Conservation (phyloP, 2,888 invertebrate species). For the Acleris cristana region DNA sequence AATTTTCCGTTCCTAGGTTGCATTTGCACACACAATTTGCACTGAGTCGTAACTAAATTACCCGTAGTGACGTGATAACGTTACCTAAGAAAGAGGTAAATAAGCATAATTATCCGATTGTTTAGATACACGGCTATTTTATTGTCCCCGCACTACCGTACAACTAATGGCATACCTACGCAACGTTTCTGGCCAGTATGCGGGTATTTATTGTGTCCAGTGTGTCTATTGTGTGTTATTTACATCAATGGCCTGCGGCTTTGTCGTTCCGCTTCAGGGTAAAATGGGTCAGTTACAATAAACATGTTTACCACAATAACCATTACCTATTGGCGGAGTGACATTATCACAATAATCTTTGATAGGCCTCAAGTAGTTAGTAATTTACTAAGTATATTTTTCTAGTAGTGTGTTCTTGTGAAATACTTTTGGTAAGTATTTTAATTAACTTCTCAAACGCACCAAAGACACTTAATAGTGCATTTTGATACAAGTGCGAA, state of each 20-base stretch:
- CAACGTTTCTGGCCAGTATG: constrained; percentile 41
- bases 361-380: background rate
- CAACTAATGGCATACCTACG: constrained; percentile 44
- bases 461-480: no score
- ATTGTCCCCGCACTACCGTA: constrained; percentile 45
- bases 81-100: constrained; percentile 34
- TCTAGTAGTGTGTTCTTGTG: no score
- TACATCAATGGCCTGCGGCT: constrained; percentile 19
- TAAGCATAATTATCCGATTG: constrained; percentile 35
- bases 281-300: constrained; percentile 22
- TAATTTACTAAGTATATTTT: no score
- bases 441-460: no score
- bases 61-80: constrained; percentile 18
- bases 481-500: no score
- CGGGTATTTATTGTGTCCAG: constrained; percentile 55
- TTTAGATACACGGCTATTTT: constrained; percentile 42
- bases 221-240: constrained; percentile 48
- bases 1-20: constrained; percentile 6
- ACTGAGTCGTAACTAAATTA: background rate
- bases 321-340: background rate
- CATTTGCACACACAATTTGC: constrained; percentile 17
- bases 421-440: no score
- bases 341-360: background rate
- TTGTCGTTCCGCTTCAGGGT: constrained; percentile 13
- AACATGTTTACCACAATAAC: background rate